Conservation (phyloP, 2,113 vertebrate species). For the Etia nguti region DNA sequence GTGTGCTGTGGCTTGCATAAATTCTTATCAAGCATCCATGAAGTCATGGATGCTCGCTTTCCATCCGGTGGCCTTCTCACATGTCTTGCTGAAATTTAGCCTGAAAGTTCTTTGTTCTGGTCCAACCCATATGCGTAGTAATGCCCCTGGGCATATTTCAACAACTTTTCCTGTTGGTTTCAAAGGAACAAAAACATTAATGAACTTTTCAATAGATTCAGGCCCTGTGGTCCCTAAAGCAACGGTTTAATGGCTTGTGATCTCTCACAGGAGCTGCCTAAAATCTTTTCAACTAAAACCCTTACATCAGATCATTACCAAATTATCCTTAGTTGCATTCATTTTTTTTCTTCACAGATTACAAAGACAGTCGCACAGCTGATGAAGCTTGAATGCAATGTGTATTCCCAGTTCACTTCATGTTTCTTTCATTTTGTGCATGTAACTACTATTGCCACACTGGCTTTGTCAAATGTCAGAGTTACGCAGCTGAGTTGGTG, state of each 20-base stretch:
- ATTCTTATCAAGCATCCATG: background rate
- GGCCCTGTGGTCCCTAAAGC: conserved; percentile 38
- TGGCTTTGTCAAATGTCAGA: conserved; percentile 44
- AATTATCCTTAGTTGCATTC: conserved; percentile 14
- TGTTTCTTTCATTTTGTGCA: conserved; percentile 53
- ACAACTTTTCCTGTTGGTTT: conserved; percentile 28
- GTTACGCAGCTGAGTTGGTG: conserved; percentile 18
- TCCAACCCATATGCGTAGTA: conserved; percentile 2
- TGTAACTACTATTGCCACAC: conserved; percentile 17
- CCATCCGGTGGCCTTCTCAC: background rate
- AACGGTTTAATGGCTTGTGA: conserved; percentile 44
- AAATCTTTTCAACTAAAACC: conserved; percentile 19
- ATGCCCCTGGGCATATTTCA: conserved; percentile 20
- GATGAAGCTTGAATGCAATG: conserved; percentile 67
- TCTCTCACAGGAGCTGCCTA: conserved; percentile 38
- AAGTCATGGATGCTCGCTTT: background rate
- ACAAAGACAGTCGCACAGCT: conserved; percentile 70
- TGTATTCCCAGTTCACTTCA: conserved; percentile 55
- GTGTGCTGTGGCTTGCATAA: background rate
- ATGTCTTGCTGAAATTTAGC: background rate
- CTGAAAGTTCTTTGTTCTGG: conserved; percentile 26
- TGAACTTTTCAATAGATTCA: conserved; percentile 51
- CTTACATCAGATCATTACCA: conserved; percentile 41
- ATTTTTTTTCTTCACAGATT: conserved; percentile 35
- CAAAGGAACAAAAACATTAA: conserved; percentile 48